Evolutionary conservation across 2,113 vertebrate genomes (phyloP).

Genomic region (Sinosuthora webbiana): DNA sequence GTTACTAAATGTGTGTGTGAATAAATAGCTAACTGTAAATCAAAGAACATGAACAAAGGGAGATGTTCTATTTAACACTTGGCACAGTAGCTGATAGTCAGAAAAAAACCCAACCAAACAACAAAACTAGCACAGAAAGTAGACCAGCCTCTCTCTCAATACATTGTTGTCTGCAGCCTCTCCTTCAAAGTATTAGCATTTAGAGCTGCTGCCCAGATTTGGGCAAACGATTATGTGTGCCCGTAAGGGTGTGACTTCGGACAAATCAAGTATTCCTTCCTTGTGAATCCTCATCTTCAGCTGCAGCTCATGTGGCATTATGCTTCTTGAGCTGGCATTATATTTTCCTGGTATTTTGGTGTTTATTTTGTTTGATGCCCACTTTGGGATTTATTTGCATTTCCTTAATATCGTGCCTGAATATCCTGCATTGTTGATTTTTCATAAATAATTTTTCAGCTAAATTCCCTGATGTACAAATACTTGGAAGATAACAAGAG

Average conservation of each 20-base stretch:
- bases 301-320: not conserved
- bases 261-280: not conserved
- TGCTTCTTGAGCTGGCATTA: not conserved
- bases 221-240: not conserved
- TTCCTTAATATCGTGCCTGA: not conserved
- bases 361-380: not conserved
- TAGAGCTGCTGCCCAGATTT: not conserved
- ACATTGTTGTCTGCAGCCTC: not conserved
- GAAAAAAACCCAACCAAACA: not conserved
- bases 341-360: not conserved
- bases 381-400: slow-evolving; percentile 4
- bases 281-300: not conserved
- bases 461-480: not conserved
- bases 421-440: slow-evolving; percentile 23
- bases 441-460: slow-evolving; percentile 9
- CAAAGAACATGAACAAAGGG: not conserved
- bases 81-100: not conserved
- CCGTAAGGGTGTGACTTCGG: not conserved
- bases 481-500: not conserved
- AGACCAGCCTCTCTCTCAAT: not conserved
- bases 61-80: not conserved
- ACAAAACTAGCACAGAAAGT: not conserved
- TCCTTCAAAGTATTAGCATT: not conserved
- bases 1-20: not conserved
- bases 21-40: not conserved